phyloP scores from a whole-genome alignment of 2,797 vertebrate genomes.

The Parambassis ranga region DNA sequence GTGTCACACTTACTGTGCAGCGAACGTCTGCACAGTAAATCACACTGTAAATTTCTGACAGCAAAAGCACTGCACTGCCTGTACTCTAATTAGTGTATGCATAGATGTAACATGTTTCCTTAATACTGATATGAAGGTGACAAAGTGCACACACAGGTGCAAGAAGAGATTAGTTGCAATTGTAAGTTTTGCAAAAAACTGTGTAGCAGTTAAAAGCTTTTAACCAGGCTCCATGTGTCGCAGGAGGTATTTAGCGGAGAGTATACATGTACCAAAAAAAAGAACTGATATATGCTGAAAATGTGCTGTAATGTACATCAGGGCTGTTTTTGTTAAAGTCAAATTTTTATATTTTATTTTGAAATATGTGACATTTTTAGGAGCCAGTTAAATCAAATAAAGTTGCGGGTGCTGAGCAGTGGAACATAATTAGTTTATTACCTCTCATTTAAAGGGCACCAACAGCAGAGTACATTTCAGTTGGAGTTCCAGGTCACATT shows the following conservation, averaged over 20 bases:
- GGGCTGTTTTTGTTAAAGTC: no score
- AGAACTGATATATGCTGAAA: no score
- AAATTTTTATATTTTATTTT: not conserved
- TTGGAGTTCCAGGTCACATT: not conserved
- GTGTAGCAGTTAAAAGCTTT: no score
- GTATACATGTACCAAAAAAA: no score
- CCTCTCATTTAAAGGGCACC: no score
- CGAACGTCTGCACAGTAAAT: not conserved
- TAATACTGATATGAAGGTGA: not conserved
- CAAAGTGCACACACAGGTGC: not conserved
- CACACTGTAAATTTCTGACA: not conserved
- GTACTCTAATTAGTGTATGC: not conserved
- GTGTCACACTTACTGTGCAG: not conserved
- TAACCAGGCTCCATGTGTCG: not conserved
- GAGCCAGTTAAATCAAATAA: not conserved
- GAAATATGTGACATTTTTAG: not conserved
- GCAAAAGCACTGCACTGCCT: not conserved
- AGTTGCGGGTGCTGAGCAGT: not conserved
- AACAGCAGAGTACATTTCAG: not conserved
- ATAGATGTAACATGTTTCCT: not conserved
- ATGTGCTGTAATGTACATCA: no score
- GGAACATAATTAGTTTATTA: no score
- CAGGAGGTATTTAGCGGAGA: accelerated
- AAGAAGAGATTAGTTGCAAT: not conserved
- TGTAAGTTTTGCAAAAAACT: no score